Base-by-base conservation (phyloP, 2,797 vertebrate genomes). In the Thamnophis elegans region DNA sequence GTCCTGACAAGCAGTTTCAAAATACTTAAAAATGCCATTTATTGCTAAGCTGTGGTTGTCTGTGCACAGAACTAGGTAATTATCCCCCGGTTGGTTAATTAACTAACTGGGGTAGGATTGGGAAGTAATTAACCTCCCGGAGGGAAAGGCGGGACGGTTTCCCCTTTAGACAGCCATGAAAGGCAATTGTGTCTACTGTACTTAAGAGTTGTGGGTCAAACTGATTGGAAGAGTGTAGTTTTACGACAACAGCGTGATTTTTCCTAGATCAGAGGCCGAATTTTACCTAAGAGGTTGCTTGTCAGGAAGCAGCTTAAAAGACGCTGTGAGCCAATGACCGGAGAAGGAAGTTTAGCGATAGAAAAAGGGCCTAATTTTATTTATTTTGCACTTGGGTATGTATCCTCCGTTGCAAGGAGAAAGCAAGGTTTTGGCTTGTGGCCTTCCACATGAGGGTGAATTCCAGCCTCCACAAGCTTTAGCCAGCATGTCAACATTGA, bases 11-110 rank as follows among this genome's bases (percentile, higher is more conserved):
- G 26, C 8, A n/a, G 56, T 47, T 85, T 82, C 5, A 12, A 91
- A 60, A 59, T 16, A 16, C 22, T 90, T 73, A 11, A 68, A 78
- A 78, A 25, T 58, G 28, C 78, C 85, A 12, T 62, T 82, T 51
- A 4, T 25, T 47, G 1, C 2, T 88, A 91, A 93, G 87, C 89
- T 32, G 10, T 25, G 54, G 62, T 14, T 88, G 89, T 93, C 92
- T 93, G 85, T 1, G 3, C 55, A 5, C 55, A 88, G 60, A 32
- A 36, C 56, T 12, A 16, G 65, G 86, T 78, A 93, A 93, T 93
- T 93, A 62, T 68, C 42, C 47, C 85, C 42, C 13, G 1, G 92
- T 55, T 55, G 89, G 92, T 93, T 93, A 88, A 93, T 93, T 91
- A 91, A 53, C 82, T 73, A 87, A 92, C 53, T 6, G 32, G 86